A percentile compares a stretch with the other conserved stretches of the same genome.
phyloP scores from a whole-genome alignment of 2,888 invertebrate species.

The Cataglyphis albicans region DNA sequence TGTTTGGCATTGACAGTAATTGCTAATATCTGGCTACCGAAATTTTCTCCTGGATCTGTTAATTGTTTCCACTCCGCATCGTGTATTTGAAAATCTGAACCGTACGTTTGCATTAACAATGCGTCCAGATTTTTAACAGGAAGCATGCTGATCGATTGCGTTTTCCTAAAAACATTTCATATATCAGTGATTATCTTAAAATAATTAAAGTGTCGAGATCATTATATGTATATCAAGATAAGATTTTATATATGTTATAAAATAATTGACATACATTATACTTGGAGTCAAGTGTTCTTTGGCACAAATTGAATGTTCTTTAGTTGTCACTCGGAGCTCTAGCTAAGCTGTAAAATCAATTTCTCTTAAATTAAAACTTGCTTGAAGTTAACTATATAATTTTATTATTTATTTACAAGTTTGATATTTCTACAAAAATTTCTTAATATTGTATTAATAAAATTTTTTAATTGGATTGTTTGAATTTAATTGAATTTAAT shows the following conservation, averaged over 20 bases:
- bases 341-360: conserved; percentile 15
- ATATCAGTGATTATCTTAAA: conserved; percentile 2
- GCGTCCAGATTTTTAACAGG: conserved; percentile 79
- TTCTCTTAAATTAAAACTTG: conserved; percentile 1
- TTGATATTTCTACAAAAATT: not conserved
- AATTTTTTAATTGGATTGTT: not conserved
- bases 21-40: conserved; percentile 83
- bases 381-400: not conserved
- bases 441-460: not conserved
- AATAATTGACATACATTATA: conserved; percentile 35
- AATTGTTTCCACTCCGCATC: conserved; percentile 81
- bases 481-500: conserved; percentile 1
- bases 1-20: conserved; percentile 73
- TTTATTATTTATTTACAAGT: not conserved
- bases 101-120: conserved; percentile 75
- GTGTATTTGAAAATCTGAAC: conserved; percentile 72
- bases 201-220: not conserved
- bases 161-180: conserved; percentile 62
- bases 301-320: not conserved
- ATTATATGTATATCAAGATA: not conserved
- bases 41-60: conserved; percentile 84
- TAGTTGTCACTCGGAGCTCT: not conserved
- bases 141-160: conserved; percentile 68
- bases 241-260: conserved; percentile 1
- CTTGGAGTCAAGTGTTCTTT: conserved; percentile 11